Conservation (phyloP, 1,140 invertebrate species). For the Dolichoris vasculosae region DNA sequence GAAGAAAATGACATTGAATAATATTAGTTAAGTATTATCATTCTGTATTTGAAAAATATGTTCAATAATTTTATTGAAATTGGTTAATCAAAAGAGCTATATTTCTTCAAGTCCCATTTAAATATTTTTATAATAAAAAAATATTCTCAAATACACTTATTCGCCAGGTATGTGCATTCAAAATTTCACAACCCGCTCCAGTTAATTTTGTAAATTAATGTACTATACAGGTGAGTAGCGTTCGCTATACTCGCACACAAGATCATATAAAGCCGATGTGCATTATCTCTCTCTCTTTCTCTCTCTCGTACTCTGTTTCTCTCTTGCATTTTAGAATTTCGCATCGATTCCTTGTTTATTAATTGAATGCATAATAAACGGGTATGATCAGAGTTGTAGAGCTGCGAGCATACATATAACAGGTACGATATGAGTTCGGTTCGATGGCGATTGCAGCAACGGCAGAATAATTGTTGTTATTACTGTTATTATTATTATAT, state of each 20-base stretch:
- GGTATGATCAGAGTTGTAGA: constrained; percentile 32
- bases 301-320: not conserved
- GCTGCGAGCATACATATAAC: not conserved
- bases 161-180: not conserved
- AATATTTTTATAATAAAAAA: too few relatives aligned
- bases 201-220: constrained; percentile 31
- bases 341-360: constrained; percentile 65
- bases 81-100: too few relatives aligned
- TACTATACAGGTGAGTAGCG: not conserved
- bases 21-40: too few relatives aligned
- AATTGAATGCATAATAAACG: constrained; percentile 67
- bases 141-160: not conserved
- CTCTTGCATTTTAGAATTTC: constrained; percentile 48
- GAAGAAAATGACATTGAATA: too few relatives aligned
- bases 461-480: constrained; percentile 15
- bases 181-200: constrained; percentile 14
- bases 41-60: too few relatives aligned
- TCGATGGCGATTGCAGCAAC: not conserved
- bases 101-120: too few relatives aligned
- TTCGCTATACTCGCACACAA: not conserved
- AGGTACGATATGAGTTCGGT: constrained; percentile 9
- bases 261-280: not conserved
- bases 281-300: constrained; percentile 27
- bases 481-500: constrained; percentile 7
- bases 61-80: too few relatives aligned